Evolutionary conservation across 2,113 vertebrate genomes (phyloP).

Genomic region (Enhydra lutris): DNA sequence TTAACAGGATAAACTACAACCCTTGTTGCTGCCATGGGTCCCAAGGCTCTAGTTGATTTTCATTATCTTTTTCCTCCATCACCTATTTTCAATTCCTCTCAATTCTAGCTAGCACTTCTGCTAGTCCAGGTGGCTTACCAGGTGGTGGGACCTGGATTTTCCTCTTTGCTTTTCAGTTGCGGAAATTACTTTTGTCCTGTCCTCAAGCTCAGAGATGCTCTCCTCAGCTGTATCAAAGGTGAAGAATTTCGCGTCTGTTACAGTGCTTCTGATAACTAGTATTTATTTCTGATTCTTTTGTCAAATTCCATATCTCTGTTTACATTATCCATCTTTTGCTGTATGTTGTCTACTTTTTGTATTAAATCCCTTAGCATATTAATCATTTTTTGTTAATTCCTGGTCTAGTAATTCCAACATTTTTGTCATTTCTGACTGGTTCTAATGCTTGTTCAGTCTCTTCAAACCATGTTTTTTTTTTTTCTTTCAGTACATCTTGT

Average conservation of each 20-base stretch:
- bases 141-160: neutral
- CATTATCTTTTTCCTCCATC: neutral
- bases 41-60: neutral
- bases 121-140: neutral
- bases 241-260: neutral
- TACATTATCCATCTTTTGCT: neutral
- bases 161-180: neutral
- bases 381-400: neutral
- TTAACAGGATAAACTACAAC: neutral
- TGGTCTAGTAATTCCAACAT: neutral
- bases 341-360: neutral
- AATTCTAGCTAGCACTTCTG: neutral
- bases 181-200: neutral
- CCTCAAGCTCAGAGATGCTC: neutral
- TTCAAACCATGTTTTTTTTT: neutral
- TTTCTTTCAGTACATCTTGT: neutral
- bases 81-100: neutral
- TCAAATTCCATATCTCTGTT: neutral
- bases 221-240: neutral
- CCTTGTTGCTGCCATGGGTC: neutral
- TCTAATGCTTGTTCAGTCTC: neutral
- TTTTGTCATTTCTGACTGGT: neutral
- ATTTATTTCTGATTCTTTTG: neutral
- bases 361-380: neutral
- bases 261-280: neutral